Evolutionary conservation across 2,888 invertebrate species (phyloP).

Genomic region (Epinotia nisella): DNA sequence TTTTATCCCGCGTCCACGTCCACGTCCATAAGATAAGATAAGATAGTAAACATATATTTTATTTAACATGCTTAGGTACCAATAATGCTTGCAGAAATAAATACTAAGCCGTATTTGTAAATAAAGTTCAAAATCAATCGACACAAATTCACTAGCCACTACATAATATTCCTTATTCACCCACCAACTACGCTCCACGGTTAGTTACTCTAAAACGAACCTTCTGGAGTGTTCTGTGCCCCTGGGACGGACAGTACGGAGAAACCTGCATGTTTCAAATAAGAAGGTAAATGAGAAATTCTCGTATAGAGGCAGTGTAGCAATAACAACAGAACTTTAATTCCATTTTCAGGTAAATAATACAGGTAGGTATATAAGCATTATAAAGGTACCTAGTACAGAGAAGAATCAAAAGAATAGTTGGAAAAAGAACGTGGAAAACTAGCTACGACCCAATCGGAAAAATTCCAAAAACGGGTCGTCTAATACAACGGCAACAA

Average conservation of each 20-base stretch:
- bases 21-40: too few species aligned
- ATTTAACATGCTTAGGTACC: too few species aligned
- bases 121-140: not conserved
- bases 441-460: too few species aligned
- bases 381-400: too few species aligned
- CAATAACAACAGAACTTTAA: too few species aligned
- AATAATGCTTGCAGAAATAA: too few species aligned
- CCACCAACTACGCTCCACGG: not conserved
- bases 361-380: not conserved
- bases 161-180: slow-evolving; percentile 11
- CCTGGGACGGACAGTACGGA: not conserved
- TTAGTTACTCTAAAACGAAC: slow-evolving; percentile 21
- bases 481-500: too few species aligned
- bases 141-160: not conserved
- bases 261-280: slow-evolving; percentile 7
- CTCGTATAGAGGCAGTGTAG: not conserved
- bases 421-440: too few species aligned
- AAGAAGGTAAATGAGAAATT: slow-evolving; percentile 9
- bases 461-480: too few species aligned
- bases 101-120: not conserved
- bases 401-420: not conserved
- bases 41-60: too few species aligned
- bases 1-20: too few species aligned
- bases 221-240: slow-evolving; percentile 1
- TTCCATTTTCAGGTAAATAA: not conserved